Base-by-base conservation (phyloP, 2,888 invertebrate species). In the Tipula confusa region DNA sequence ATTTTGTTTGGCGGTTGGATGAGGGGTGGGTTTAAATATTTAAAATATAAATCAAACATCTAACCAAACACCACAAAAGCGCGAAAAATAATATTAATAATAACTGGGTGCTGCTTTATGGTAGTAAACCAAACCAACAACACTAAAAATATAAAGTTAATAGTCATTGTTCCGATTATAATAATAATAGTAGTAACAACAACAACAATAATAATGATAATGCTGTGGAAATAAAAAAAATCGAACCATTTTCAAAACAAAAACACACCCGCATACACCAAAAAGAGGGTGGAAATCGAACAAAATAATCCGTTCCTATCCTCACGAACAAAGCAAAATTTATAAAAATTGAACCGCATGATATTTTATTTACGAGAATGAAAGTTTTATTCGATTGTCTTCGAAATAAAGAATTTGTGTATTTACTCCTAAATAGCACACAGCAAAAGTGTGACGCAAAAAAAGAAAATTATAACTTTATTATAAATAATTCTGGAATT, bases 301-400 rank as follows among this genome's bases (percentile, higher is more conserved):
- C 24, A 24, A 64, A 24, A 64, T 64, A 64, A 64, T 64, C 64
- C 64, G 24, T 64, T 64, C 9, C 64, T 64, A 24, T 64, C 18
- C 64, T 43, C 64, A 24, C 64, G 64, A 64, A 64, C 64, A 2
- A 24, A 64, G 24, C 64, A 18, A 64, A 64, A 64, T n/a, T n/a
- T n/a, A n/a, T 64, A 64, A 64, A 64, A 64, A 64, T 64, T 64
- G 24, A 64, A 64, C 64, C 64, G 64, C 64, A 64, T 64, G 24
- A 64, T 64, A 64, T 64, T 64, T 64, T 64, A 64, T 64, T 64
- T 64, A 64, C 64, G 64, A 64, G 64, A 64, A 64, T 3, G 64
- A 64, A 64, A 64, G 64, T 64, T 64, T 64, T 64, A 64, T 64
- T 64, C 64, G 64, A 64, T 64, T 64, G 64, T 64, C 64, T n/a